A percentile compares a stretch with the other conserved stretches of the same genome.
Conservation (phyloP, 1,140 invertebrate genomes). For the Homalodisca vitripennis region DNA sequence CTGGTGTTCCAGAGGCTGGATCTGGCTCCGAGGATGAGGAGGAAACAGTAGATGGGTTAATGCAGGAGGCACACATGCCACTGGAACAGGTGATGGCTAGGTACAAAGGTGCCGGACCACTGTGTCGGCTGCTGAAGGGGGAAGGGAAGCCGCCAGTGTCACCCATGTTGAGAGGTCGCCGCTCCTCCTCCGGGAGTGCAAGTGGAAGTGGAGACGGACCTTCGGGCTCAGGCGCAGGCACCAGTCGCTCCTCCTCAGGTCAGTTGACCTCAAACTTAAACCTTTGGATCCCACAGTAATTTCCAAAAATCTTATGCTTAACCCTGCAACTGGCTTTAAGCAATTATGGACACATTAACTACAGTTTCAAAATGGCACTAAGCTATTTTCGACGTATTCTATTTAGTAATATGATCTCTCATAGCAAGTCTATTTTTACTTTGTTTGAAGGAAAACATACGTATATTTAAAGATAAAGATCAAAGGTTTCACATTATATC, state of each 20-base stretch:
- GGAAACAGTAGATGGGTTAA: slow-evolving; percentile 70
- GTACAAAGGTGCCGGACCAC: slow-evolving; percentile 47
- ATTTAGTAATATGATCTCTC: too few relatives aligned
- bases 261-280: too few relatives aligned
- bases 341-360: too few relatives aligned
- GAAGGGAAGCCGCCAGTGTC: slow-evolving; percentile 46
- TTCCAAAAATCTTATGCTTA: too few relatives aligned
- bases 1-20: slow-evolving; percentile 2
- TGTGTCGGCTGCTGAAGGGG: background rate
- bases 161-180: slow-evolving; percentile 47
- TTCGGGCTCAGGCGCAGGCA: background rate
- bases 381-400: too few relatives aligned
- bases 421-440: too few relatives aligned
- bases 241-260: slow-evolving; percentile 1
- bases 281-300: too few relatives aligned
- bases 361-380: too few relatives aligned
- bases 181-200: background rate
- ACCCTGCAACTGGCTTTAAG: too few relatives aligned
- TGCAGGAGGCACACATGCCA: slow-evolving; percentile 82
- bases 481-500: too few relatives aligned
- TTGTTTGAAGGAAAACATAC: too few relatives aligned
- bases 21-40: slow-evolving; percentile 42
- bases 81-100: slow-evolving; percentile 71
- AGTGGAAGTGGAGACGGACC: slow-evolving; percentile 14
- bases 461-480: too few relatives aligned